These are phyloP conservation scores for Spilogale gracilis DNA, from an alignment of 2,113 vertebrate species.

Conservation along the genomic window DNA sequence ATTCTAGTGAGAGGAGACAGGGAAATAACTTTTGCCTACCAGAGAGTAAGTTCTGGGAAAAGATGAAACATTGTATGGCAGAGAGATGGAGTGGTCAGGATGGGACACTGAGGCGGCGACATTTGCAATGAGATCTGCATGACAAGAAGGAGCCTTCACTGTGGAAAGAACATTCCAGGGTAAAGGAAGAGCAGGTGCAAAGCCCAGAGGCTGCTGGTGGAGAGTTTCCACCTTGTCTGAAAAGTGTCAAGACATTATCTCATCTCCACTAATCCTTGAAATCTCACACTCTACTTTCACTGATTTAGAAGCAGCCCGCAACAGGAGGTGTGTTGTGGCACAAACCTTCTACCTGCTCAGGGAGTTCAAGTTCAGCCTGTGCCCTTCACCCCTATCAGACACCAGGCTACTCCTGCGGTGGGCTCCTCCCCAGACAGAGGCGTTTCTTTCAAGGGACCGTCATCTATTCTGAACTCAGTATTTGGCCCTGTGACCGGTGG, in stretches of 20 bases:
- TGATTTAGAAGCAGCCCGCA: neutral
- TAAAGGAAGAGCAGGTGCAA: neutral
- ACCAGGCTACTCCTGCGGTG: neutral
- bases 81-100: neutral
- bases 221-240: neutral
- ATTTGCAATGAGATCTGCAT: neutral
- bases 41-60: neutral
- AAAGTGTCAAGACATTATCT: neutral
- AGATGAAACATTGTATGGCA: neutral
- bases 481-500: neutral
- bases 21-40: neutral
- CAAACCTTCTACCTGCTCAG: neutral
- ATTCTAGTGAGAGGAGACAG: neutral
- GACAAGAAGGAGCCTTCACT: neutral
- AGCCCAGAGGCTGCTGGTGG: neutral
- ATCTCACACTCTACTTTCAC: neutral
- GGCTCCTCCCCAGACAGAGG: neutral
- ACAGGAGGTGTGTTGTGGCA: neutral
- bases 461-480: neutral
- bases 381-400: neutral
- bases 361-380: neutral
- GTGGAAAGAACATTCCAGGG: neutral
- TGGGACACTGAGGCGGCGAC: neutral
- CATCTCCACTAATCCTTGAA: neutral
- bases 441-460: neutral